Evolutionary conservation across 2,797 vertebrate genomes (phyloP).

Genomic region (Falco naumanni): DNA sequence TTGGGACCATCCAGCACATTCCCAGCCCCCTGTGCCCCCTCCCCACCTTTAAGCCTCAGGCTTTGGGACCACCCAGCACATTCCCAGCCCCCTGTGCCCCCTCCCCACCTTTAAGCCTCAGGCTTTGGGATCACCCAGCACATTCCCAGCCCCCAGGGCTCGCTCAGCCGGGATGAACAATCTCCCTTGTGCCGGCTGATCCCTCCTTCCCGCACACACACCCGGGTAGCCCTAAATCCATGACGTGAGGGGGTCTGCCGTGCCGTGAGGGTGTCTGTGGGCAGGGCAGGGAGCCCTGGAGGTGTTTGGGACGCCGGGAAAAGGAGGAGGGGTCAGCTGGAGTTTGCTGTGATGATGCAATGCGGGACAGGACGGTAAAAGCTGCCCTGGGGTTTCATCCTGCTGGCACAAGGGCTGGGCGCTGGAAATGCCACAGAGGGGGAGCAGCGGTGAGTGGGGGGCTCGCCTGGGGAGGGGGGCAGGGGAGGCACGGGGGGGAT

Average conservation of each 20-base stretch:
- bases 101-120: too few relatives aligned
- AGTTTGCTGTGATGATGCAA: constrained; percentile 20
- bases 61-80: too few relatives aligned
- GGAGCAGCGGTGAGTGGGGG: background rate
- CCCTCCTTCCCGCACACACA: too few relatives aligned
- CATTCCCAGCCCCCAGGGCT: background rate
- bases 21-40: too few relatives aligned
- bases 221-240: background rate
- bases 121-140: background rate
- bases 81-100: too few relatives aligned
- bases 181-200: too few relatives aligned
- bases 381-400: background rate
- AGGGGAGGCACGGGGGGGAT: background rate
- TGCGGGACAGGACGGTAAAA: background rate
- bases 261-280: too few relatives aligned
- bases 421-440: background rate
- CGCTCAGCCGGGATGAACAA: background rate
- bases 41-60: too few relatives aligned
- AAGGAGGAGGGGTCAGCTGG: constrained; percentile 5
- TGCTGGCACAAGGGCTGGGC: background rate
- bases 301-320: background rate
- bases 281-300: background rate
- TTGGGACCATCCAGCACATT: too few relatives aligned
- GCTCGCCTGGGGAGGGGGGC: background rate
- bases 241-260: background rate